phyloP scores from a whole-genome alignment of 2,797 vertebrate genomes.

The Sebastiscus tertius region DNA sequence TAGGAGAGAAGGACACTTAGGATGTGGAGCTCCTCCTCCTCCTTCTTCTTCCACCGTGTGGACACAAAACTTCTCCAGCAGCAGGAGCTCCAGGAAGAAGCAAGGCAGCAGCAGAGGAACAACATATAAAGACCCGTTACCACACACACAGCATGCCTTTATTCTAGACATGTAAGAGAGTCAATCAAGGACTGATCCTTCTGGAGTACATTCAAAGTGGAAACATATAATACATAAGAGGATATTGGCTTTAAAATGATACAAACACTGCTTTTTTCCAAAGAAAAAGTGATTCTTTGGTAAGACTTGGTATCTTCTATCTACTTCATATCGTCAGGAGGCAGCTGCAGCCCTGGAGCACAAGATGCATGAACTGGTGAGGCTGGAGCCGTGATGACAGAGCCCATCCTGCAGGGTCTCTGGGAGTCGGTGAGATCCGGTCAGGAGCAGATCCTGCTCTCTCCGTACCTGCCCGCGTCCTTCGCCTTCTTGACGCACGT shows the following conservation, averaged over 20 bases:
- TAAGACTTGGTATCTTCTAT: neutral
- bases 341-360: neutral
- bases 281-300: neutral
- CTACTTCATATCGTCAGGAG: neutral
- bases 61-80: neutral
- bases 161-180: neutral
- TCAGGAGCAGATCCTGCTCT: slow-evolving; percentile 47
- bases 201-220: neutral
- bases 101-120: neutral
- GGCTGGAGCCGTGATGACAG: slow-evolving; percentile 10
- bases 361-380: neutral
- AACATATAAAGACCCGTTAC: too few species aligned
- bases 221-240: accelerated
- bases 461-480: slow-evolving; percentile 61
- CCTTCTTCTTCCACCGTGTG: neutral
- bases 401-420: slow-evolving; percentile 58
- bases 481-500: slow-evolving; percentile 74
- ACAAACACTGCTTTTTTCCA: neutral
- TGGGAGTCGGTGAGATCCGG: slow-evolving; percentile 66
- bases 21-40: slow-evolving; percentile 11
- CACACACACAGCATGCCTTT: neutral
- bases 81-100: neutral
- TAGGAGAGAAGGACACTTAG: neutral
- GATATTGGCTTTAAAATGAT: accelerated
- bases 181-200: neutral